Conservation (phyloP, 1,140 invertebrate genomes). For the Halictus rubicundus region DNA sequence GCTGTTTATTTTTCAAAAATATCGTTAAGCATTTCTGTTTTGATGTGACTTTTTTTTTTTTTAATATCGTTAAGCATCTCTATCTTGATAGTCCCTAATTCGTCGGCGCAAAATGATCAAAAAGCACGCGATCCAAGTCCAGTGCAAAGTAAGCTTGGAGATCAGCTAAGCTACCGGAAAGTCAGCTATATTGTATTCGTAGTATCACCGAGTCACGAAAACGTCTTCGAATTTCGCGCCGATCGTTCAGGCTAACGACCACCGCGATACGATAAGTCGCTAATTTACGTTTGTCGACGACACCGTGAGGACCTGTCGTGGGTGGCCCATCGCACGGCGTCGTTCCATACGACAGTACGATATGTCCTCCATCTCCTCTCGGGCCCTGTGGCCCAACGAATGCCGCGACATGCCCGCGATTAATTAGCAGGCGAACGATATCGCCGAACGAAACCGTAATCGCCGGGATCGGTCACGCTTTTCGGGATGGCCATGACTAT, state of each 20-base stretch:
- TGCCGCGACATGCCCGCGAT: constrained; percentile 71
- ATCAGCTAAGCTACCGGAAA: too few relatives aligned
- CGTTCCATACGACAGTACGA: constrained; percentile 51
- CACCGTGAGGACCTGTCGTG: constrained; percentile 70
- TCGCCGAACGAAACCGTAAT: constrained; percentile 65
- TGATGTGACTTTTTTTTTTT: too few relatives aligned
- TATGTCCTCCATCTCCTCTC: constrained; percentile 32
- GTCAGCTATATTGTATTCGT: too few relatives aligned
- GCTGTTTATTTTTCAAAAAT: too few relatives aligned
- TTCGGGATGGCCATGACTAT: constrained; percentile 54
- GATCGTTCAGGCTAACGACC: constrained; percentile 55
- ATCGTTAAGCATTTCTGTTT: too few relatives aligned
- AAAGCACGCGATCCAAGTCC: too few relatives aligned
- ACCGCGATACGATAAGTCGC: constrained; percentile 72
- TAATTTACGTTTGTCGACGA: constrained; percentile 75
- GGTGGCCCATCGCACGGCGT: constrained; percentile 68
- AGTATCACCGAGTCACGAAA: constrained; percentile 40
- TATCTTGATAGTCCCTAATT: too few relatives aligned
- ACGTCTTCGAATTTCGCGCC: constrained; percentile 48
- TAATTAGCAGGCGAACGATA: constrained; percentile 74
- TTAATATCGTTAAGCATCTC: too few relatives aligned
- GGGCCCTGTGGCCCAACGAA: constrained; percentile 18
- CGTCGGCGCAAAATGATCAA: too few relatives aligned
- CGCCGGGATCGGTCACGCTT: constrained; percentile 73
- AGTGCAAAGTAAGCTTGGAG: too few relatives aligned